A percentile compares a stretch with the other conserved stretches of the same genome.
These are phyloP conservation scores for Lithosia quadra DNA, from an alignment of 2,888 invertebrate species.

Conservation along the genomic window DNA sequence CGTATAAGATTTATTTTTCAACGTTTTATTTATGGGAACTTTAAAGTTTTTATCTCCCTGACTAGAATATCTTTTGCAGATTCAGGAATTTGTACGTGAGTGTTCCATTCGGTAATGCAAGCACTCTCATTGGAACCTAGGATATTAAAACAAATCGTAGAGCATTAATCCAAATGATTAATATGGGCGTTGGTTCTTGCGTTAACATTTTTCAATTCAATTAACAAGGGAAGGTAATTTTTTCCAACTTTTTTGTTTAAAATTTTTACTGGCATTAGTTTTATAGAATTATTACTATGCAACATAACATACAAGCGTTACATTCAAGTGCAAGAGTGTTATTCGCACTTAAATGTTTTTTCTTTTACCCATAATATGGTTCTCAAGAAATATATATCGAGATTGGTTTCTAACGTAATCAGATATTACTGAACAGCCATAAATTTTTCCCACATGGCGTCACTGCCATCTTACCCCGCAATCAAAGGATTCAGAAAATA, in stretches of 20 bases:
- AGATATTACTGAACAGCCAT: neutral
- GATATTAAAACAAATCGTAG: no score
- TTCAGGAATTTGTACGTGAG: neutral
- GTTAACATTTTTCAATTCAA: no score
- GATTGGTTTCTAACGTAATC: neutral
- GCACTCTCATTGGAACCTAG: neutral
- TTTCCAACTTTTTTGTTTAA: neutral
- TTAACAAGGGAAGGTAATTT: no score
- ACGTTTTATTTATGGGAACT: neutral
- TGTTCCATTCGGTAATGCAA: neutral
- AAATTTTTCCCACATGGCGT: neutral
- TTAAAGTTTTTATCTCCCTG: neutral
- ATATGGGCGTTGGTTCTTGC: neutral
- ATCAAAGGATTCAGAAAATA: neutral
- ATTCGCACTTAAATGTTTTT: neutral
- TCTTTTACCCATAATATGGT: neutral
- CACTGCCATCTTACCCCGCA: neutral
- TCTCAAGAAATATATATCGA: neutral
- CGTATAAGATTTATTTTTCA: neutral
- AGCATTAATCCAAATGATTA: neutral
- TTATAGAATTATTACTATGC: no score
- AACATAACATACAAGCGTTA: no score
- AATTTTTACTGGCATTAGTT: no score
- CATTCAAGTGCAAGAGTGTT: no score
- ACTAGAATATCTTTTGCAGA: neutral